Evolutionary conservation across 2,888 invertebrate species (phyloP).

Genomic region (Lingula anatina): DNA sequence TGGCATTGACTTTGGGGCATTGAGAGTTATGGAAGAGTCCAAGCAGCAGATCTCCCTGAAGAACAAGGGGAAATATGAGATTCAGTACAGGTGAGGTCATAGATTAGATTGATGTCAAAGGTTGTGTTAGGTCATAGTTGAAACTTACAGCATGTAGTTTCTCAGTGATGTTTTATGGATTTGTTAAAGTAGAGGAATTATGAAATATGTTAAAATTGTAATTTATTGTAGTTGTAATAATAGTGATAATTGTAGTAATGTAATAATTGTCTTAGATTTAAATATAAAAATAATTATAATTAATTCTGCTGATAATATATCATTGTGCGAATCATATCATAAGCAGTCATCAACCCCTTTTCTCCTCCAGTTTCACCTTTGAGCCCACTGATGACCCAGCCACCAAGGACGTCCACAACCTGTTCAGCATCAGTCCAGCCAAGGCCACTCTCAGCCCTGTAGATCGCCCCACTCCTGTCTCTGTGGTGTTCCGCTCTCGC

Average conservation of each 20-base stretch:
- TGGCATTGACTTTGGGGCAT: slow-evolving; percentile 52
- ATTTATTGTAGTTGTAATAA: too few species aligned
- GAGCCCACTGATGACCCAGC: slow-evolving; percentile 35
- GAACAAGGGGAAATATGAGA: slow-evolving; percentile 54
- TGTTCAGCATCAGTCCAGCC: slow-evolving; percentile 44
- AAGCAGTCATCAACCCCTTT: too few species aligned
- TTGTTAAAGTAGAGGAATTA: too few species aligned
- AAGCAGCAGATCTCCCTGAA: slow-evolving; percentile 49
- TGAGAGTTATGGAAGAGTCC: slow-evolving; percentile 47
- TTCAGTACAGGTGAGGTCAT: slow-evolving; percentile 44
- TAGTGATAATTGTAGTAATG: too few species aligned
- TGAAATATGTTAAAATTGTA: too few species aligned
- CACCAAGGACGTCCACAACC: slow-evolving; percentile 32
- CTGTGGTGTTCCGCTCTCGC: slow-evolving; percentile 44
- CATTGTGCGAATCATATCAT: too few species aligned
- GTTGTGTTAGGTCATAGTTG: neutral
- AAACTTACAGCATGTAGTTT: too few species aligned
- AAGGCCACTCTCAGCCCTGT: slow-evolving; percentile 40
- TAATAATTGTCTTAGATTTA: too few species aligned
- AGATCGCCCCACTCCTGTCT: slow-evolving; percentile 45
- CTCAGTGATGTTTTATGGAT: too few species aligned
- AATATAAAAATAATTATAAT: too few species aligned
- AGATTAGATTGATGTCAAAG: neutral
- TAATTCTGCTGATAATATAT: too few species aligned
- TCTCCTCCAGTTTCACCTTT: slow-evolving; percentile 40